phyloP scores from a whole-genome alignment of 2,888 invertebrate species.

The Lissocephala sabroskyi region DNA sequence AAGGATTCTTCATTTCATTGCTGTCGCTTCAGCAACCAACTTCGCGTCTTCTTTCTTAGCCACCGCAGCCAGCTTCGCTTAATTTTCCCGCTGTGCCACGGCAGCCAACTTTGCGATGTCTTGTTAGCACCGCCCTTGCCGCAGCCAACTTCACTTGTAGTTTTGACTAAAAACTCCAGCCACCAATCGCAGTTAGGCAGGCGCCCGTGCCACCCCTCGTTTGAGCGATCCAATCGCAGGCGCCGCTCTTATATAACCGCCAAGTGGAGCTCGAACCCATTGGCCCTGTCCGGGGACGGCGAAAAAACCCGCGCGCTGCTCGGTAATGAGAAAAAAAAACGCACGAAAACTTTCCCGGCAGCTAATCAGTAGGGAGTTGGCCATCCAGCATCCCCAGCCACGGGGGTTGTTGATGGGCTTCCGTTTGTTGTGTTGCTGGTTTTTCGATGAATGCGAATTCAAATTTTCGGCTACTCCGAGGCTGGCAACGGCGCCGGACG shows the following conservation, averaged over 20 bases:
- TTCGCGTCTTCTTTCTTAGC: no score
- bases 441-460: no score
- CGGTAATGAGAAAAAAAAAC: conserved; percentile 50
- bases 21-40: no score
- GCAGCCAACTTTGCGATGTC: no score
- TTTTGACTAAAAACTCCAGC: conserved; percentile 1
- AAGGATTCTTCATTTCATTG: no score
- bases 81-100: no score
- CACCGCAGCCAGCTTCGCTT: no score
- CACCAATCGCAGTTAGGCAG: conserved; percentile 46
- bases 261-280: conserved; percentile 43
- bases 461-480: no score
- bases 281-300: no score
- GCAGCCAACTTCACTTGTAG: not conserved
- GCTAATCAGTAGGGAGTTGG: conserved; percentile 36
- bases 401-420: conserved; percentile 3
- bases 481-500: no score
- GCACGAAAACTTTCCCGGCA: conserved; percentile 21
- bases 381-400: not conserved
- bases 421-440: conserved; percentile 3
- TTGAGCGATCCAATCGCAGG: conserved; percentile 52
- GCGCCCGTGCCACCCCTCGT: conserved; percentile 3
- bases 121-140: not conserved
- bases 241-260: conserved; percentile 16
- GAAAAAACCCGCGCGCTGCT: conserved; percentile 46